A percentile compares a stretch with the other conserved stretches of the same genome.
Conservation (phyloP, 2,797 vertebrate genomes). For the Enoplosus armatus region DNA sequence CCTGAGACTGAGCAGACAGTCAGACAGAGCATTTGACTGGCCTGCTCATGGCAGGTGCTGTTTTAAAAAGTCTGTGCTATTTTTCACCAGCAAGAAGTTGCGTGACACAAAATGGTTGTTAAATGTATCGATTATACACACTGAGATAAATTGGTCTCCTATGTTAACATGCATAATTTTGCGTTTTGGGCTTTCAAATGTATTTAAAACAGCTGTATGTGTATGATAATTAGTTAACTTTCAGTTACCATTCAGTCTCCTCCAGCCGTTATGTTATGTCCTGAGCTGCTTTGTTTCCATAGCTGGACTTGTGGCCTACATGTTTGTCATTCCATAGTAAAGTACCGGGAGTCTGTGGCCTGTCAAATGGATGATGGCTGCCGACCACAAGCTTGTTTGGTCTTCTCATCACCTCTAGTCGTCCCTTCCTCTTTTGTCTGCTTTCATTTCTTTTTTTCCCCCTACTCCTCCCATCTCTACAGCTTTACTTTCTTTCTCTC, state of each 20-base stretch:
- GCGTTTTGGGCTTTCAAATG: background rate
- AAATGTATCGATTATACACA: background rate
- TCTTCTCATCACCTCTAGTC: slow-evolving; percentile 54
- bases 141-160: background rate
- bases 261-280: slow-evolving; percentile 27
- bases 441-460: slow-evolving; percentile 11
- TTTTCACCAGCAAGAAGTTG: background rate
- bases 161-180: background rate
- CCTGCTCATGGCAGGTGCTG: background rate
- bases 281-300: slow-evolving; percentile 41
- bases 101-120: background rate
- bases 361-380: slow-evolving; percentile 64
- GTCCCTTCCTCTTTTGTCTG: slow-evolving; percentile 43
- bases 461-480: background rate
- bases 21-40: background rate
- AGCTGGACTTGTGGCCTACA: slow-evolving; percentile 65
- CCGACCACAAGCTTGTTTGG: slow-evolving; percentile 61
- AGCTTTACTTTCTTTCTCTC: background rate
- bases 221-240: slow-evolving; percentile 1
- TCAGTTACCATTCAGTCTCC: slow-evolving; percentile 13
- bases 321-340: slow-evolving; percentile 82
- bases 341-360: slow-evolving; percentile 68
- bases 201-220: slow-evolving; percentile 12
- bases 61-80: slow-evolving; percentile 13
- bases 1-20: slow-evolving; percentile 37